phyloP scores from a whole-genome alignment of 2,888 invertebrate genomes.

The Drosophila anceps region DNA sequence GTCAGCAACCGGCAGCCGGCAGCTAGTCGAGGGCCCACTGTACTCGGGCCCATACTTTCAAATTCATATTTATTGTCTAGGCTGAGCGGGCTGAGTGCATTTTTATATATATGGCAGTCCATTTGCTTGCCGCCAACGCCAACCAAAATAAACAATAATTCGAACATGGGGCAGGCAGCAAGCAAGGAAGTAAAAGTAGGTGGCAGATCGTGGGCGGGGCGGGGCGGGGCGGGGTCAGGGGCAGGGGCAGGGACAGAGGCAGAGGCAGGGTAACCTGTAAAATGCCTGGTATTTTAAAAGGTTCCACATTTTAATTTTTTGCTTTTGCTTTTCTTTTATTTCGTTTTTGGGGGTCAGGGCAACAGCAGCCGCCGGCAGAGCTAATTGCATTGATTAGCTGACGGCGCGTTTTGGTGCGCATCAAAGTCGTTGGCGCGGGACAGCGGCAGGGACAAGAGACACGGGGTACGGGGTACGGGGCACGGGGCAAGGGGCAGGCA shows the following conservation, averaged over 20 bases:
- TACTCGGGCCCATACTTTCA: conserved; percentile 66
- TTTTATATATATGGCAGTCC: conserved; percentile 77
- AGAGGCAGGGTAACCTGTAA: conserved; percentile 52
- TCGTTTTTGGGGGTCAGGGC: conserved; percentile 61
- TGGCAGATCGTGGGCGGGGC: conserved; percentile 3
- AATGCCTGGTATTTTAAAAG: conserved; percentile 83
- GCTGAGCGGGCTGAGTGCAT: conserved; percentile 76
- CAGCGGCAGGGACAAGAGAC: not conserved
- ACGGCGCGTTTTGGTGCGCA: conserved; percentile 75
- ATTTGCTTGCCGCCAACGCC: conserved; percentile 67
- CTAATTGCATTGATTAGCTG: conserved; percentile 83
- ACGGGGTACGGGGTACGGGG: not conserved
- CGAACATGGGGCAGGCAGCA: conserved; percentile 56
- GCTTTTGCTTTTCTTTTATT: not conserved
- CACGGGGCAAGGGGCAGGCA: conserved; percentile 56
- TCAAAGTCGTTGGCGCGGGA: conserved; percentile 54
- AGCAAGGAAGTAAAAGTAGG: conserved; percentile 50
- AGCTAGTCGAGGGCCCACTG: conserved; percentile 24
- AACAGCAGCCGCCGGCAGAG: conserved; percentile 30
- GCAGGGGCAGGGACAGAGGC: not conserved
- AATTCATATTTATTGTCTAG: conserved; percentile 81
- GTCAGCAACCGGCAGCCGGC: not conserved
- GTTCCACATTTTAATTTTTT: conserved; percentile 70
- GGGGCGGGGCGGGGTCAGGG: too few species aligned
- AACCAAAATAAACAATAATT: conserved; percentile 81